These are phyloP conservation scores for Athripsodes cinereus DNA, from an alignment of 2,888 invertebrate species.

Conservation along the genomic window DNA sequence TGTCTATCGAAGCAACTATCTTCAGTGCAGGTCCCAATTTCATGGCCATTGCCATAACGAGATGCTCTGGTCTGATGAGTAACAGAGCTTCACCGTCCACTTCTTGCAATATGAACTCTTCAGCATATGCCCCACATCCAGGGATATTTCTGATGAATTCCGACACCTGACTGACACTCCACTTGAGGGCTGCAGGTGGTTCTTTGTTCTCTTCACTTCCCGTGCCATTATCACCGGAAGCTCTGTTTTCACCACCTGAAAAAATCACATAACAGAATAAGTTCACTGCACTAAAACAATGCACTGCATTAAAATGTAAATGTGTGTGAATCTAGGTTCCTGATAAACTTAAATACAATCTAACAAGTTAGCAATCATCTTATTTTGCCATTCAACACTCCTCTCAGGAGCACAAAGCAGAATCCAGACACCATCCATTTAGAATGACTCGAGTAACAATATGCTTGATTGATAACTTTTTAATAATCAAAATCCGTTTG, in stretches of 20 bases:
- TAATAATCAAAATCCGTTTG: too few species aligned
- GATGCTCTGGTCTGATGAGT: slow-evolving; percentile 86
- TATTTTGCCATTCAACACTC: too few species aligned
- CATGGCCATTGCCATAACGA: slow-evolving; percentile 92
- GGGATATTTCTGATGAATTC: slow-evolving; percentile 85
- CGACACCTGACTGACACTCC: slow-evolving; percentile 62
- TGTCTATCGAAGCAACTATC: slow-evolving; percentile 87
- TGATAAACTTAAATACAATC: too few species aligned
- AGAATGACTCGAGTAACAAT: too few species aligned
- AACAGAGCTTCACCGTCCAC: slow-evolving; percentile 94
- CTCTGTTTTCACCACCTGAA: slow-evolving; percentile 7
- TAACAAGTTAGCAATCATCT: too few species aligned
- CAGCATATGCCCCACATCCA: slow-evolving; percentile 88
- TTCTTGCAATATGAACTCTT: slow-evolving; percentile 91
- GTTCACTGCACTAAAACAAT: too few species aligned
- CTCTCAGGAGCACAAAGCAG: too few species aligned
- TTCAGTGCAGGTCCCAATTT: slow-evolving; percentile 94
- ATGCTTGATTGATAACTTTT: too few species aligned
- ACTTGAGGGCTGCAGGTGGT: slow-evolving; percentile 17
- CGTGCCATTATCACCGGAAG: slow-evolving; percentile 8
- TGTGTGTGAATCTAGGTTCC: too few species aligned
- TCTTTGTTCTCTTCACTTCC: slow-evolving; percentile 18
- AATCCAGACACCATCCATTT: too few species aligned
- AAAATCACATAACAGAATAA: too few species aligned
- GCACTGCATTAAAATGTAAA: too few species aligned